phyloP scores from a whole-genome alignment of 2,113 vertebrate species.

The Carettochelys insculpta region DNA sequence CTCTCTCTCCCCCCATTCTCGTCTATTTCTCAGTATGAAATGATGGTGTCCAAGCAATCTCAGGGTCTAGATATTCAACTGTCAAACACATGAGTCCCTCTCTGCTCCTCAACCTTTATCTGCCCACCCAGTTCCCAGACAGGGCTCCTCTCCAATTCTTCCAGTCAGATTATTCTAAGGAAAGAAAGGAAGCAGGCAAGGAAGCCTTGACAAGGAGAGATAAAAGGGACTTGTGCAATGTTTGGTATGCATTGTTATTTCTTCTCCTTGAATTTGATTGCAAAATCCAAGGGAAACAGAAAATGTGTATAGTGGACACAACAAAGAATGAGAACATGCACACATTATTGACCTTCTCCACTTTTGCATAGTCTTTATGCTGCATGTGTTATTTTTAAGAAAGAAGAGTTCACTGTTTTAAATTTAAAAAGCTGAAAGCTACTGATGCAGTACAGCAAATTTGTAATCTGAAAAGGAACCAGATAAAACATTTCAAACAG shows the following conservation, averaged over 20 bases:
- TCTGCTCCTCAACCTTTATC: neutral
- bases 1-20: neutral
- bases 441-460: neutral
- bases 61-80: neutral
- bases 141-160: neutral
- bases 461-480: neutral
- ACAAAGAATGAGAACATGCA: neutral
- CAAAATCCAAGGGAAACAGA: neutral
- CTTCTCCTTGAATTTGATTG: neutral
- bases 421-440: neutral
- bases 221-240: neutral
- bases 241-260: neutral
- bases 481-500: neutral
- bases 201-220: neutral
- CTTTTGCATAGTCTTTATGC: neutral
- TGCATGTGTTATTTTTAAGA: neutral
- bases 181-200: neutral
- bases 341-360: neutral
- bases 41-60: neutral
- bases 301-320: neutral
- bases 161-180: neutral
- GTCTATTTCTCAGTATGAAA: neutral
- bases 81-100: neutral
- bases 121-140: neutral
- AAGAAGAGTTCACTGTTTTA: neutral